Evolutionary conservation across 2,888 invertebrate species (phyloP).

Genomic region (Rugalucina vietnamica): DNA sequence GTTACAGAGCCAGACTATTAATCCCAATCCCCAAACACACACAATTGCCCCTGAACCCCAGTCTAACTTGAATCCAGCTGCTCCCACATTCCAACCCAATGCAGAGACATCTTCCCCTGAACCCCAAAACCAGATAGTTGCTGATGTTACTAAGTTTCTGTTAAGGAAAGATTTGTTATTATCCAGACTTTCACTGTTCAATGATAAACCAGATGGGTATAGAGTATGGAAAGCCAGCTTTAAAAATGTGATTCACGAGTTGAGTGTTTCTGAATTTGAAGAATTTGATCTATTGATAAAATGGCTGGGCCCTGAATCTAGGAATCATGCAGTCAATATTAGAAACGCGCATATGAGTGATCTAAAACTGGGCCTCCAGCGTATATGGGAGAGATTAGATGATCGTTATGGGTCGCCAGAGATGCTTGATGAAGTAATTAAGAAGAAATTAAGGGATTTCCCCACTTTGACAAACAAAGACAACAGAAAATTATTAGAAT

Average conservation of each 20-base stretch:
- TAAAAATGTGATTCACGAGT: neutral
- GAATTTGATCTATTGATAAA: conserved; percentile 44
- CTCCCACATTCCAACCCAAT: neutral
- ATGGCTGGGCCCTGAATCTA: conserved; percentile 32
- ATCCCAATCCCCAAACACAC: neutral
- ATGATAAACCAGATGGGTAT: neutral
- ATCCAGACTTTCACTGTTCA: neutral
- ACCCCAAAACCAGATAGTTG: neutral
- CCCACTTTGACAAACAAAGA: conserved; percentile 17
- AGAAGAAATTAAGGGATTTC: conserved; percentile 18
- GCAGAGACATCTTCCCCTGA: neutral
- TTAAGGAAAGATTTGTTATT: neutral
- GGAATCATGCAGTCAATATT: conserved; percentile 37
- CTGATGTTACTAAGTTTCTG: neutral
- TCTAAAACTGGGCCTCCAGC: conserved; percentile 10
- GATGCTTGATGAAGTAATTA: conserved; percentile 4
- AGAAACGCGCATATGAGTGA: conserved; percentile 22
- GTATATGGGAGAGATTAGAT: conserved; percentile 39
- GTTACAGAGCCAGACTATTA: neutral
- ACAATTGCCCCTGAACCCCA: neutral
- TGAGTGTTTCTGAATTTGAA: neutral
- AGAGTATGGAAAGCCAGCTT: conserved; percentile 13
- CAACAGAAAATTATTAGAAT: conserved; percentile 11
- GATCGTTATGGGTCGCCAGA: conserved; percentile 41
- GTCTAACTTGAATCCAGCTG: neutral